Conservation (phyloP, 2,113 vertebrate species). For the Crotophaga sulcirostris region DNA sequence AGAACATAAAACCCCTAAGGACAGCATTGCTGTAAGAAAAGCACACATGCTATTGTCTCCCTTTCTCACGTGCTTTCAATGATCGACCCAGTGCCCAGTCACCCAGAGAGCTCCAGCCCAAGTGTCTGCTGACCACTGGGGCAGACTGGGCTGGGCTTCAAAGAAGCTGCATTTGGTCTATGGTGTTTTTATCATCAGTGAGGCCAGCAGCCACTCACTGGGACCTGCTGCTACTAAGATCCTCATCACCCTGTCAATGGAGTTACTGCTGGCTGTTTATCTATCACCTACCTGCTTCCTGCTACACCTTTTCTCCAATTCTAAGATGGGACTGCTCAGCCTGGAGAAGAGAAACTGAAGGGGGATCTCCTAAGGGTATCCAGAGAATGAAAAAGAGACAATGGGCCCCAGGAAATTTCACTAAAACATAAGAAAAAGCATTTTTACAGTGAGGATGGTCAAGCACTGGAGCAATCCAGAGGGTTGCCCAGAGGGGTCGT, state of each 20-base stretch:
- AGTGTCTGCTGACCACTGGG: accelerated
- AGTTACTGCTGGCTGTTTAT: background rate
- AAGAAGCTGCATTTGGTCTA: background rate
- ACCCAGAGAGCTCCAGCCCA: too few species aligned
- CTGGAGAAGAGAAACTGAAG: background rate
- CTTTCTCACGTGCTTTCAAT: background rate
- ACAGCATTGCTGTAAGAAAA: background rate
- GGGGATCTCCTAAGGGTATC: background rate
- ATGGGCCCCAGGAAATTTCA: background rate
- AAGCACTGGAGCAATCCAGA: background rate
- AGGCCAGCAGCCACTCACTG: background rate
- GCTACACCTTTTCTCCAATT: background rate
- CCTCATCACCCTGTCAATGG: background rate
- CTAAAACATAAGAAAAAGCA: background rate
- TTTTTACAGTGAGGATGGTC: background rate
- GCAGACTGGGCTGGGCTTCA: background rate
- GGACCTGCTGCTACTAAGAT: background rate
- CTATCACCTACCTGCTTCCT: background rate
- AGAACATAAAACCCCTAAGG: background rate
- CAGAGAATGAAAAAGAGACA: background rate
- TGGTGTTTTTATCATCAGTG: background rate
- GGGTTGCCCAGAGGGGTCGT: background rate
- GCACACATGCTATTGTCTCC: accelerated
- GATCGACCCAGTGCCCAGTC: accelerated
- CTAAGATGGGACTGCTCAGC: background rate